phyloP scores from a whole-genome alignment of 2,888 invertebrate genomes.

The Megaustenia siamemsis region DNA sequence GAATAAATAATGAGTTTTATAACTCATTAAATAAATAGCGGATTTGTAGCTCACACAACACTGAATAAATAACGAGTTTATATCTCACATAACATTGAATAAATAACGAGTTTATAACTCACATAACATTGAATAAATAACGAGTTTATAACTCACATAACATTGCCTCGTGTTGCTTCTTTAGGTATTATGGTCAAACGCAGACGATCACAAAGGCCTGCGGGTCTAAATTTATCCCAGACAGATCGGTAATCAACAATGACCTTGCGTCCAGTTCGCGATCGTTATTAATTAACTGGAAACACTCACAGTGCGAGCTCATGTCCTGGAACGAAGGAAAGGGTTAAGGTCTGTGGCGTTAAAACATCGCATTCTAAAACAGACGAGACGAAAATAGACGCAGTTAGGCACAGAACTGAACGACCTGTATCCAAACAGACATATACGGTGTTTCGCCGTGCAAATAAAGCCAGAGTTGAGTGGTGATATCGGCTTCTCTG shows the following conservation, averaged over 20 bases:
- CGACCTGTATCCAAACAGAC: neutral
- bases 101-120: too few relatives aligned
- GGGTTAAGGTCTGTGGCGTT: neutral
- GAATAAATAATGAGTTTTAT: too few relatives aligned
- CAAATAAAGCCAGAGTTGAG: neutral
- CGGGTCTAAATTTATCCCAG: neutral
- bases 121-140: too few relatives aligned
- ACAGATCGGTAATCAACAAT: neutral
- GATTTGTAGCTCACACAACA: too few relatives aligned
- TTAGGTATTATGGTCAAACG: neutral
- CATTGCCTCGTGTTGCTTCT: neutral
- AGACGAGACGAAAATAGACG: too few relatives aligned
- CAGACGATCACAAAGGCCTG: neutral
- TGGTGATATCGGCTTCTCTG: neutral
- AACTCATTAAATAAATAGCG: too few relatives aligned
- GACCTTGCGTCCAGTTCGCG: neutral
- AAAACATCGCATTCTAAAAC: too few relatives aligned
- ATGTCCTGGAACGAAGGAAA: neutral
- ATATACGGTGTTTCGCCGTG: neutral
- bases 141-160: too few relatives aligned
- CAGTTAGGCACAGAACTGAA: too few relatives aligned
- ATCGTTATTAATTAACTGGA: neutral
- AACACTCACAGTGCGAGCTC: neutral
- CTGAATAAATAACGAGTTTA: too few relatives aligned
- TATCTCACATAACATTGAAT: too few relatives aligned